Base-by-base conservation (phyloP, 2,113 vertebrate genomes). In the Rousettus leschenaultii region DNA sequence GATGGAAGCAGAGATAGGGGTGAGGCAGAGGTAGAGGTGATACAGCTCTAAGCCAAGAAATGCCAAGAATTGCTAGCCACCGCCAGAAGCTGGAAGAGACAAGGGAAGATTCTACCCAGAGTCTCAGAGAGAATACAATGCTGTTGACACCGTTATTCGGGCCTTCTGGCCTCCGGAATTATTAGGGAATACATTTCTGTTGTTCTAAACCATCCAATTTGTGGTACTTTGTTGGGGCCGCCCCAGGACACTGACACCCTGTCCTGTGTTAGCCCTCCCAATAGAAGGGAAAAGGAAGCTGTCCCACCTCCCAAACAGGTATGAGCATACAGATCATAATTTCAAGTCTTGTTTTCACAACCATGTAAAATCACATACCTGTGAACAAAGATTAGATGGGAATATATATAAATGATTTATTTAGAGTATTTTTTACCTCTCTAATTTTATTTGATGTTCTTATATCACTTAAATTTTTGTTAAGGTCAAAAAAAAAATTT, bases 271-370 rank as follows among this genome's bases (percentile, higher is more conserved):
- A 26, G 43, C 35, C n/a, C 8, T 11, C 74, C 70, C 30, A 11
- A 12, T 26, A 28, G 6, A 6, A 21, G 13, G 14, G 18, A 66
- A 38, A 24, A 35, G 48, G 21, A 19, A 66, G 28, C 66, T 18
- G 14, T 22, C 5, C 33, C 7, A 14, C 9, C 6, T 43, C 22
- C 24, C 38, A 38, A 5, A 30, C 11, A 30, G 30, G 7, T 8
- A 14, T n/a, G 5, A n/a, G 11, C 28, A 61, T 33, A 38, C 0
- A 6, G 71, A 22, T 2, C 0, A 1, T 21, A 26, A 16, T 16
- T 1, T 14, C 19, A 38, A 19, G 30, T 30, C 45, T 30, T 51
- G 1, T 51, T 19, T 40, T n/a, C 3, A 21, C 16, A 38, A 21
- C 24, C 21, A 0, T 6, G 24, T 65, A 61, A 71, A 63, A 35